phyloP scores from a whole-genome alignment of 1,140 invertebrate genomes.

The Bombus confusus region DNA sequence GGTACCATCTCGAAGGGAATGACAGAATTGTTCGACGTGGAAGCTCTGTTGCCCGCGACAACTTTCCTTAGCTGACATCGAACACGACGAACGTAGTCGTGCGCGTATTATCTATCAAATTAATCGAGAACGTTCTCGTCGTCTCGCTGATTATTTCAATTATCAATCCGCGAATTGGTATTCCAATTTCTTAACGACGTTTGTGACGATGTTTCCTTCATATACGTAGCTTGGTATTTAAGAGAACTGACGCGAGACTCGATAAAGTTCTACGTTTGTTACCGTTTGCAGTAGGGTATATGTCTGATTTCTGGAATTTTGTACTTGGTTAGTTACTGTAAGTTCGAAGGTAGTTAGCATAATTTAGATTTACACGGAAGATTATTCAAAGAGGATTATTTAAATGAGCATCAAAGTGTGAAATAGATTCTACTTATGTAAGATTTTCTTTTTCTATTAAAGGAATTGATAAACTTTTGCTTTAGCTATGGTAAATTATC shows the following conservation, averaged over 20 bases:
- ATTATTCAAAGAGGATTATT: background rate
- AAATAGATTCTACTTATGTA: background rate
- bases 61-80: conserved; percentile 29
- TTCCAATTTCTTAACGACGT: background rate
- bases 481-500: no score
- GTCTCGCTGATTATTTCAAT: conserved; percentile 64
- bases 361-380: background rate
- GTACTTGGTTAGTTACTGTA: background rate
- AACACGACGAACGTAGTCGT: conserved; percentile 42
- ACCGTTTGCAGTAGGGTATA: background rate
- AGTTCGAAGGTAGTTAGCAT: background rate
- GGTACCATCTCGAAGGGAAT: conserved; percentile 42
- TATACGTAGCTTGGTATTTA: background rate
- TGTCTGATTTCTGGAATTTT: background rate
- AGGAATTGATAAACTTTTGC: no score
- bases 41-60: conserved; percentile 13
- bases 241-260: background rate
- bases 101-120: conserved; percentile 63
- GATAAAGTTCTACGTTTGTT: background rate
- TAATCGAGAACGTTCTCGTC: conserved; percentile 56
- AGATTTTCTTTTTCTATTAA: background rate
- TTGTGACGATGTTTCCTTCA: background rate
- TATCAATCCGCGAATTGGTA: background rate
- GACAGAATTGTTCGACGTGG: conserved; percentile 49
- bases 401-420: background rate